Base-by-base conservation (phyloP, 2,797 vertebrate species). In the Propithecus deckenii region DNA sequence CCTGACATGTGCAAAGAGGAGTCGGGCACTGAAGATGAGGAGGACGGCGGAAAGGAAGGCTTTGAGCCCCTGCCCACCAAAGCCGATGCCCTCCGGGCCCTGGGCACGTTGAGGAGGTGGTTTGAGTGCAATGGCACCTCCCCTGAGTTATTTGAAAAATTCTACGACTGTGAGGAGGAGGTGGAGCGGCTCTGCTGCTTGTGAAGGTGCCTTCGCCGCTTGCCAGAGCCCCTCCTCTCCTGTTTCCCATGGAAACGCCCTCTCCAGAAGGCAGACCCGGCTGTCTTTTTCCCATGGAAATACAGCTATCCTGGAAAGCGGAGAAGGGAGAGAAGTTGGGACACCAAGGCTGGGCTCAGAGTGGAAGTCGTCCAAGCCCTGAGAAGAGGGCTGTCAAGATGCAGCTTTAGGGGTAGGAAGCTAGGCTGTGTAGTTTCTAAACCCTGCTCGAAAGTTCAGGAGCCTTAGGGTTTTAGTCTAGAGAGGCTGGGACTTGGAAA, bases 131-230 rank as follows among this genome's bases (percentile, higher is more conserved):
- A 91, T 0, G 84, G 97, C 18, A 48, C 96, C 23, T 90, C 96
- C 28, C 86, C 95, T 0, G 92, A 95, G 55, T 85, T 98, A 2
- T 97, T 98, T 20, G 91, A 95, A 9, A 98, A 98, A 12, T 98
- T 98, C 96, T 98, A 98, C 9, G 95, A 96, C 78, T 98, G 97
- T 1, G 98, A 98, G 88, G 95, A 95, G 20, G 97, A 96, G 89
- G 98, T 98, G 59, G 98, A 98, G 50, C 85, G 87, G 35, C 97
- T 98, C 59, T 98, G 98, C 91, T 59, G 92, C 92, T 92, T 71
- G 46, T 98, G 89, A 98, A 38, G 81, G n/a, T 6, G 6, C 43
- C 71, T 43, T 3, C 2, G 18, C 20, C 2, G 59, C 84, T n/a
- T 22, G 0, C 55, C 43, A 2, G 52, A n/a, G 23, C 57, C 81